These are phyloP conservation scores for Leptatherina wallacei DNA, from an alignment of 2,797 vertebrate genomes.

Conservation along the genomic window DNA sequence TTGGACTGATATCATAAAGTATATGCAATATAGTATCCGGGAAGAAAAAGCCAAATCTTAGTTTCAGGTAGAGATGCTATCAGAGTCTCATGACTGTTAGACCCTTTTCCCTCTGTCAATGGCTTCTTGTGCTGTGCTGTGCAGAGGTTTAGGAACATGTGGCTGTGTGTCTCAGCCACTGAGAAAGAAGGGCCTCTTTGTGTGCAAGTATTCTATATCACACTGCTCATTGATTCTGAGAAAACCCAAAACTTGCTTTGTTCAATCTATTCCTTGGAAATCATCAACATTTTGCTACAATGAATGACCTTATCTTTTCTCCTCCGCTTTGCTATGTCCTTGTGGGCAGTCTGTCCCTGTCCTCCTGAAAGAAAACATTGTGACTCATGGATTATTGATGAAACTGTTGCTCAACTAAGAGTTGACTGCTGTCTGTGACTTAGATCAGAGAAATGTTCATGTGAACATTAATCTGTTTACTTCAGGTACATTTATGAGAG, in stretches of 20 bases:
- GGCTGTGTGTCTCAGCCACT: conserved; percentile 32
- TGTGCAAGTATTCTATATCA: conserved; percentile 39
- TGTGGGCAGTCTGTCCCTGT: conserved; percentile 12
- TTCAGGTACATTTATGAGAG: background rate
- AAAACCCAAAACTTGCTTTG: background rate
- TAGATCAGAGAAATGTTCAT: background rate
- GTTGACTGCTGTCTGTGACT: conserved; percentile 21
- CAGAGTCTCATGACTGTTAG: conserved; percentile 56
- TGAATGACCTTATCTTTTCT: conserved; percentile 13
- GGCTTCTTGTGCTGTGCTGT: conserved; percentile 57
- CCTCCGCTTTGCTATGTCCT: background rate
- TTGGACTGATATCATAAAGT: background rate
- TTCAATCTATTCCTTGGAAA: conserved; percentile 11
- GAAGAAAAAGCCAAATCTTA: background rate
- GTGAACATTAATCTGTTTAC: background rate
- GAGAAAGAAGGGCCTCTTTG: conserved; percentile 68
- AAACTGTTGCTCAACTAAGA: conserved; percentile 26
- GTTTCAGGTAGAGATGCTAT: conserved; percentile 37
- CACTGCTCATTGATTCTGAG: conserved; percentile 13
- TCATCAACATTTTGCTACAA: conserved; percentile 8
- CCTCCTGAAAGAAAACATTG: conserved; percentile 27
- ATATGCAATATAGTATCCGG: background rate
- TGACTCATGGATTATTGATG: conserved; percentile 52
- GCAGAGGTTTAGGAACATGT: conserved; percentile 63
- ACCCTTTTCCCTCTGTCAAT: conserved; percentile 52